phyloP scores from a whole-genome alignment of 2,888 invertebrate species.

The Venusia cambrica region DNA sequence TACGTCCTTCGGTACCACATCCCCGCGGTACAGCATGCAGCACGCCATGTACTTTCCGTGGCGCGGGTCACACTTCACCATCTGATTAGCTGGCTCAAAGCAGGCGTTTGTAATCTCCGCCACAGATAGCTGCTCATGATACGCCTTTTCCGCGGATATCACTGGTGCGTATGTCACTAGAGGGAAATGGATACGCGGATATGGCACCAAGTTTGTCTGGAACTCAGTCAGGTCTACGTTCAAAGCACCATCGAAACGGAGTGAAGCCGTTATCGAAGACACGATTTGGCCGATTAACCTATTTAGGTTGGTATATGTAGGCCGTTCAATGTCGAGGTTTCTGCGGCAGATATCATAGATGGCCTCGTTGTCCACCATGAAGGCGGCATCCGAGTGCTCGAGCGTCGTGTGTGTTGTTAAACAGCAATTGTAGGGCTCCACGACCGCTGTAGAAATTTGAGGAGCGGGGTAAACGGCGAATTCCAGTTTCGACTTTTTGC shows the following conservation, averaged over 20 bases:
- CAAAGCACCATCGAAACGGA: conserved; percentile 94
- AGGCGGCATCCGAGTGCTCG: conserved; percentile 97
- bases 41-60: conserved; percentile 97
- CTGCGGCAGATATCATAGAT: conserved; percentile 95
- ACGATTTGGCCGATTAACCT: conserved; percentile 97
- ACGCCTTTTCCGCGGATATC: conserved; percentile 95
- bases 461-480: conserved; percentile 98
- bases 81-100: conserved; percentile 97
- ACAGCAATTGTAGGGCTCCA: conserved; percentile 98
- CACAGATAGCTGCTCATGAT: conserved; percentile 94
- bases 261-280: conserved; percentile 94
- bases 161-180: conserved; percentile 95
- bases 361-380: conserved; percentile 96
- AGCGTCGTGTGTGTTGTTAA: conserved; percentile 96
- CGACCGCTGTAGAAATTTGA: conserved; percentile 92
- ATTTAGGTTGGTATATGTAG: conserved; percentile 97
- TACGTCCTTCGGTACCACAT: conserved; percentile 96
- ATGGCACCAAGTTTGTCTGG: conserved; percentile 96
- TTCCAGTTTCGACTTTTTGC: conserved; percentile 96
- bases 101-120: conserved; percentile 97
- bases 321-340: conserved; percentile 96
- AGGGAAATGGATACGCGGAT: conserved; percentile 97
- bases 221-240: conserved; percentile 96
- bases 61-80: conserved; percentile 95
- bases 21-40: conserved; percentile 96